phyloP scores from a whole-genome alignment of 2,888 invertebrate genomes.

The Spicauda simplicius region DNA sequence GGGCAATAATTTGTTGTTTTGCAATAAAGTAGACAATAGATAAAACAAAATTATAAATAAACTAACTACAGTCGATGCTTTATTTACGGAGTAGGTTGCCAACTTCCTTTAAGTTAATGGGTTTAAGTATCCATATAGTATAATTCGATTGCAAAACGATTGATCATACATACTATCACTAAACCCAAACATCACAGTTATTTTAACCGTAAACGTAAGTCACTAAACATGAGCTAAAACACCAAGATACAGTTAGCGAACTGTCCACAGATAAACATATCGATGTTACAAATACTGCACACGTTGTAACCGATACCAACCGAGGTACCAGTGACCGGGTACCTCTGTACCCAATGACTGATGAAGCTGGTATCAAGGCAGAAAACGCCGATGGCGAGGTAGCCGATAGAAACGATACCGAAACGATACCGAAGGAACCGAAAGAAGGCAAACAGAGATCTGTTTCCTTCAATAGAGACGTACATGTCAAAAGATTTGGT shows the following conservation, averaged over 20 bases:
- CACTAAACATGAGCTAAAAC: slow-evolving; percentile 4
- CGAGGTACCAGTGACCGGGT: slow-evolving; percentile 69
- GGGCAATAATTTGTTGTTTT: too few species aligned
- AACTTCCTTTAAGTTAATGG: too few species aligned
- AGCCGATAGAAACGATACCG: slow-evolving; percentile 58
- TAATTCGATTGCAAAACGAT: not conserved
- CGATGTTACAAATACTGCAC: slow-evolving; percentile 69
- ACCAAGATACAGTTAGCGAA: slow-evolving; percentile 32
- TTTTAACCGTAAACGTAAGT: slow-evolving; percentile 7
- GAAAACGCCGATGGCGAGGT: slow-evolving; percentile 73
- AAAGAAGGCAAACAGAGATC: slow-evolving; percentile 84
- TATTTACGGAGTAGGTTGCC: too few species aligned
- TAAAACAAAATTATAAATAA: too few species aligned
- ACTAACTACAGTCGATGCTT: too few species aligned
- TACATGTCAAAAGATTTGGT: slow-evolving; percentile 96
- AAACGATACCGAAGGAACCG: slow-evolving; percentile 77
- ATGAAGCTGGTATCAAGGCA: slow-evolving; percentile 68
- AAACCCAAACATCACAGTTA: not conserved
- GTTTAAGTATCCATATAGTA: too few species aligned
- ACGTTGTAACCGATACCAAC: slow-evolving; percentile 47
- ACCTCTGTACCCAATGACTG: slow-evolving; percentile 76
- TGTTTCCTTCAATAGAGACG: slow-evolving; percentile 96
- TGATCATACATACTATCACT: not conserved
- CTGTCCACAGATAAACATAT: slow-evolving; percentile 69
- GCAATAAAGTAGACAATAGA: too few species aligned